Evolutionary conservation across 2,113 vertebrate species (phyloP), one percentile per base, ranked within the genome.

Genomic region (Dermatemys mawii): DNA sequence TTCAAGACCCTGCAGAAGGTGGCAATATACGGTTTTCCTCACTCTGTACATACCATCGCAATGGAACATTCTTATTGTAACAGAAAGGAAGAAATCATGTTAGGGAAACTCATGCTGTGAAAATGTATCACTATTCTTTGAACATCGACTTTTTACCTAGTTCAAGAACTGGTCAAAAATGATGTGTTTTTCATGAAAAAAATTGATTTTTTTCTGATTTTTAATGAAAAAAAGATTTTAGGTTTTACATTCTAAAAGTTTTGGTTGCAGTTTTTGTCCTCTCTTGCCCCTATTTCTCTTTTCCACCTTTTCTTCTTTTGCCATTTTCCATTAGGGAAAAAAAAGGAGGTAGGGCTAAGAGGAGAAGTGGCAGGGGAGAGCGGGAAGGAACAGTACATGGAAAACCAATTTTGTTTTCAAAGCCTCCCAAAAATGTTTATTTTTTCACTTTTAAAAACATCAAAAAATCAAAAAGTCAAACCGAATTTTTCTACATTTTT

Each of bases 271-370:
- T 27, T 55, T 84, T 67, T 0, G 78, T 75, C 54, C 5, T 70
- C 1, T 3, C 6, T 5, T 0, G 11, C 60, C 2, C 5, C 1
- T 48, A 46, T 51, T 86, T 82, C 38, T 21, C 63, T 38, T 38
- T 38, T n/a, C n/a, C 63, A 38, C 35, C n/a, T 38, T 38, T 70
- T 70, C n/a, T 70, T 9, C 63, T 38, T 14, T 21, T 21, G 8
- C 60, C 32, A 35, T 67, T n/a, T 67, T n/a, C 17, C 63, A 19
- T 38, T n/a, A 7, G 60, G 35, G n/a, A n/a, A 67, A 67, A n/a
- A 67, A n/a, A 17, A 35, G 29, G 35, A n/a, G 35, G 8, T 32
- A 67, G 29, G 13, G 32, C 60, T 17, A 19, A 32, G n/a, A 38
- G 38, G 35, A 70, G 21, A 70, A 70, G 55, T 32, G 26, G 55